Base-by-base conservation (phyloP, 2,888 invertebrate species). In the Isoperla grammatica region DNA sequence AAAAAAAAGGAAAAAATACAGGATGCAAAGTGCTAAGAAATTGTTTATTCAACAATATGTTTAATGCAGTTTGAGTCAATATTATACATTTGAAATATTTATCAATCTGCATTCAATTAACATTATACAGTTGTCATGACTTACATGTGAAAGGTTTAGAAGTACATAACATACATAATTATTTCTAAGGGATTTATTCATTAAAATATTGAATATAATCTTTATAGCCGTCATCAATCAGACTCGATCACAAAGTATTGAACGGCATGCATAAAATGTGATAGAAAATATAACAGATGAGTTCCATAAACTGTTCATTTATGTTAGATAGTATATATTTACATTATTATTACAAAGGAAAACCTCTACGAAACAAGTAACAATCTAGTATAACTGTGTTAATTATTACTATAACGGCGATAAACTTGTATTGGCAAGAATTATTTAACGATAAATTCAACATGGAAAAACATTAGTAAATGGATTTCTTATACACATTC, bases 381-480 rank as follows among this genome's bases (percentile, higher is more conserved):
- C 37, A 37, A 39, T 5, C 20, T 46, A 43, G 37, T 50, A 53
- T 53, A 37, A 53, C 37, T 53, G 15, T 39, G 37, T 53, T 53
- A 53, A 53, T 53, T 19, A 39, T 37, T 37, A 39, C 12, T 11
- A 17, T 19, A 45, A 45, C 17, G 11, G 19, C 15, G 5, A 45
- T 45, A 45, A 29, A 29, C 29, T 29, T 45, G 45, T 45, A 45
- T 45, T 39, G 53, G 53, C 53, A 53, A 53, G 53, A 20, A 22
- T 46, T 22, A 46, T 46, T 46, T 20, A 46, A 46, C n/a, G 19
- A 46, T 22, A 46, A 22, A n/a, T 22, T 46, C 20, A 20, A 20
- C 20, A 12, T 46, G 29, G 29, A 6, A 29, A 29, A 6, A 29
- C 29, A 29, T 29, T 29, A 29, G 29, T 29, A 29, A 29, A 29